Base-by-base conservation (phyloP, 2,797 vertebrate genomes). In the Galaxias olidus region DNA sequence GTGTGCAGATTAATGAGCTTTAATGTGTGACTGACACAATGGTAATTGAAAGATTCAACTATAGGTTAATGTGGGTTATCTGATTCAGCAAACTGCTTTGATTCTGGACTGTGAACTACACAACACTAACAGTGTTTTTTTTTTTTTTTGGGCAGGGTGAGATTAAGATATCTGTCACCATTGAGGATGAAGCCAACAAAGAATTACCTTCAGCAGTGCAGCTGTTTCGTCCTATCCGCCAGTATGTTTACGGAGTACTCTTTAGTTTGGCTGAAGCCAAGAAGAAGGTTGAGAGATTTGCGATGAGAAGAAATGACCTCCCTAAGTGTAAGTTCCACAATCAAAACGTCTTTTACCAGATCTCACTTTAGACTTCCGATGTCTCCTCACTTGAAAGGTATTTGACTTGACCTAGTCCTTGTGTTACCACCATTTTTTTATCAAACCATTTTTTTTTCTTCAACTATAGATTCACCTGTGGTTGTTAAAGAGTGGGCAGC, bases 171-270 rank as follows among this genome's bases (percentile, higher is more conserved):
- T 93, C 94, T 0, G 95, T 98, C 90, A 94, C 94, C 89, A 94
- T 98, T 87, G 96, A 98, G 92, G 96, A 98, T 87, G 96, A 98
- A 92, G 95, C 92, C 75, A 98, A 97, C 90, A 95, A 95, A 92
- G 96, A 98, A 81, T 93, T 98, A 88, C 96, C 96, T 79, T 94
- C 96, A 75, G 95, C 95, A 30, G 94, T 94, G 88, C 93, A 96
- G 84, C 93, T 98, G 78, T 98, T 95, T 86, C 92, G 95, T 72
- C 95, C 96, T 52, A 90, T 97, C 75, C 95, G 96, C 82, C 96
- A 98, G 80, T 95, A 94, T 91, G 94, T 98, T 90, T 98, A 98
- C 87, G 96, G 96, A 80, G 95, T 98, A 74, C 94, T 98, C 87
- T 98, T 98, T 90, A 98, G 96, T 84, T 92, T 98, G 89, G 94